These are phyloP conservation scores for Matsumurasca onukii DNA, from an alignment of 1,140 invertebrate species.

Conservation along the genomic window DNA sequence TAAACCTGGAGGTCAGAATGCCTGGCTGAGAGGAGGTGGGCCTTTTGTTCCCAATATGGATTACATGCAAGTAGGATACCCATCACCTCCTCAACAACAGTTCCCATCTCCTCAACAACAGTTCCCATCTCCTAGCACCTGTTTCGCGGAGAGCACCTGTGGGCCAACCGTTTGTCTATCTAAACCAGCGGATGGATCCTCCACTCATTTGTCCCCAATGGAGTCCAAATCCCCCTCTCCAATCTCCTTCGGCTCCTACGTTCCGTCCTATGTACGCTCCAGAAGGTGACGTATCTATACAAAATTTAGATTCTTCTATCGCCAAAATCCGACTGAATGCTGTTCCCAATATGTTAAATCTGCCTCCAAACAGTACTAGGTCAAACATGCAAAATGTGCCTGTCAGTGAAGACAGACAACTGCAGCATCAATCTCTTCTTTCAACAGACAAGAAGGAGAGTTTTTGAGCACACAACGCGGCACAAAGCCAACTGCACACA, in stretches of 20 bases:
- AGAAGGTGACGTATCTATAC: neutral
- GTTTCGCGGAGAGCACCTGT: neutral
- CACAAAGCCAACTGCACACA: neutral
- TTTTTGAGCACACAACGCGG: neutral
- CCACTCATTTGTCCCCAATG: too few relatives aligned
- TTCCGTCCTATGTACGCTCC: too few relatives aligned
- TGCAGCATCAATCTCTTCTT: neutral
- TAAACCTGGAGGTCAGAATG: neutral
- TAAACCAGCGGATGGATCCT: too few relatives aligned
- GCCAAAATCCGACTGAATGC: neutral
- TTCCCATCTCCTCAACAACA: neutral
- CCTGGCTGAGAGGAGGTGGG: neutral
- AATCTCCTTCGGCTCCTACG: too few relatives aligned
- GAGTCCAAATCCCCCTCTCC: too few relatives aligned
- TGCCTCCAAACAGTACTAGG: neutral
- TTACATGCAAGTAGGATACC: neutral
- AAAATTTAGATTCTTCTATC: neutral
- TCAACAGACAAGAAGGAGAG: neutral
- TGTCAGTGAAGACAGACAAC: neutral
- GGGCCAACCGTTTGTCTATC: too few relatives aligned
- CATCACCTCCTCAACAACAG: neutral
- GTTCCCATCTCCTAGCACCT: neutral
- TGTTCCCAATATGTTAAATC: neutral
- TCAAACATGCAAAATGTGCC: neutral
- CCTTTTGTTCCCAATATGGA: neutral